Evolutionary conservation across 2,888 invertebrate genomes (phyloP), one percentile per base, ranked within the genome.

Genomic region (Eremobia ochroleuca): DNA sequence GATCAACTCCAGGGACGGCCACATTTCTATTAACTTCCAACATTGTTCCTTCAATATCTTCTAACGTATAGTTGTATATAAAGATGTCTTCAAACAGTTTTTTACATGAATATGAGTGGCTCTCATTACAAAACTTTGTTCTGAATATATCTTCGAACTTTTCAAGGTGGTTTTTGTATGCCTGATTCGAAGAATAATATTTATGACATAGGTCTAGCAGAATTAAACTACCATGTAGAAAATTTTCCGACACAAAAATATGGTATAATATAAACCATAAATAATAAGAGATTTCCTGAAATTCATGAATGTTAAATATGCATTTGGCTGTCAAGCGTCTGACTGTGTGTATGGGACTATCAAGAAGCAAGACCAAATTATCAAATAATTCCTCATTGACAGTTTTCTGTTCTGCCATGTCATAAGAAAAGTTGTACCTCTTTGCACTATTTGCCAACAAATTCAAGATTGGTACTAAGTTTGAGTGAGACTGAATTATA

Each of bases 401-500:
- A 11, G 81, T 55, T 28, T 87, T 82, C 64, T 92, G 87, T 31
- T 85, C 75, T 18, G 69, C 80, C 25, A 87, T 78, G 79, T 95
- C 90, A 79, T 79, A 90, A 31, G 90, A 88, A 85, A 97, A 95
- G 76, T 92, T 94, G 80, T 97, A 96, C 89, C 95, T 91, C 76
- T 90, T 95, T 34, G 97, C 97, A 75, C 93, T 90, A 82, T 92
- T 97, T 18, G 96, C 96, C 37, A 97, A 83, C 79, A 96, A 91
- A 87, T 96, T 97, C 64, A 97, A 86, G 82, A 95, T 93, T 4
- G 97, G 97, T 25, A 97, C 92, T 71, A 97, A 90, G 89, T 96
- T 94, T 18, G 96, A 96, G 88, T 97, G 97, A 31, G 90, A 82
- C 68, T 93, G 92, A 28, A 96, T 81, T 84, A 89, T 87, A 80